A percentile compares a stretch with the other conserved stretches of the same genome.
phyloP scores from a whole-genome alignment of 2,888 invertebrate genomes.

The Mesochorus sp. region DNA sequence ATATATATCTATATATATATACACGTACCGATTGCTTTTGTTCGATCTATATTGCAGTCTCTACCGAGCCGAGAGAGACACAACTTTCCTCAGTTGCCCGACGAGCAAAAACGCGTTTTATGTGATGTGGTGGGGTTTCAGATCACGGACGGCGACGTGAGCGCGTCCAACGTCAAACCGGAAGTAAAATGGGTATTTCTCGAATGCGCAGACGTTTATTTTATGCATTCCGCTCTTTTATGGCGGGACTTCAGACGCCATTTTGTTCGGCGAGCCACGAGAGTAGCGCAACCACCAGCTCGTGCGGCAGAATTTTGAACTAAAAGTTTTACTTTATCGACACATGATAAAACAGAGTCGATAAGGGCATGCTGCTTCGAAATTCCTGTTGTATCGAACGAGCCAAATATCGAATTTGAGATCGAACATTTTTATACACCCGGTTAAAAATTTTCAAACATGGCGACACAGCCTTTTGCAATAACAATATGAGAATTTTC shows the following conservation, averaged over 20 bases:
- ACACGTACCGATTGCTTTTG: not conserved
- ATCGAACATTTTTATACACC: no score
- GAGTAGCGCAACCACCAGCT: not conserved
- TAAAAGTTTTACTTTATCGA: not conserved
- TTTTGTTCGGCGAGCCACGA: not conserved
- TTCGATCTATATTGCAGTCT: not conserved
- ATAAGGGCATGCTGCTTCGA: no score
- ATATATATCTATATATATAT: not conserved
- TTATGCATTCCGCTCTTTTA: not conserved
- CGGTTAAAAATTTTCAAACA: no score
- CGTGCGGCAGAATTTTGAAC: not conserved
- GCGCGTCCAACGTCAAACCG: constrained; percentile 49
- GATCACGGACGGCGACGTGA: constrained; percentile 3
- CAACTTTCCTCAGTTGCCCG: constrained; percentile 29
- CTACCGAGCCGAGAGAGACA: constrained; percentile 30
- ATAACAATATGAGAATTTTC: no score
- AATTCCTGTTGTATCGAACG: no score
- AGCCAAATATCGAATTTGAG: no score
- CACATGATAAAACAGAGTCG: not conserved
- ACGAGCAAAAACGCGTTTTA: constrained; percentile 20
- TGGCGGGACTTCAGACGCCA: constrained; percentile 21
- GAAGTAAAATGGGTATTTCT: constrained; percentile 28
- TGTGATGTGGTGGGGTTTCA: constrained; percentile 53
- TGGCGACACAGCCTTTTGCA: no score
- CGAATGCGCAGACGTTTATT: constrained; percentile 10